Conservation (phyloP, 2,113 vertebrate genomes). For the Hemichromis elongatus region DNA sequence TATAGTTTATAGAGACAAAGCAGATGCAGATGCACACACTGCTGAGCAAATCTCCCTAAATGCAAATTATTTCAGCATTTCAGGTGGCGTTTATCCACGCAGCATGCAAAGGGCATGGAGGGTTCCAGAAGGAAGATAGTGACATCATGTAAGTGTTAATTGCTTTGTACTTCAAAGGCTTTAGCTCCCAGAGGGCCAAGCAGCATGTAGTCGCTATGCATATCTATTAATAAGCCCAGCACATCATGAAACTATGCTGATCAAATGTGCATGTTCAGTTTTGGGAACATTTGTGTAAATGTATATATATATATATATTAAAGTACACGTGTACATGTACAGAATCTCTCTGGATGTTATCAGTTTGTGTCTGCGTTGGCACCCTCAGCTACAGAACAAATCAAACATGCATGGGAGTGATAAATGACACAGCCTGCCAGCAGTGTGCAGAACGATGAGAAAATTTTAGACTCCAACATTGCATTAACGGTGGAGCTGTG, state of each 20-base stretch:
- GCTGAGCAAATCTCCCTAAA: neutral
- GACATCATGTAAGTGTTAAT: constrained; percentile 62
- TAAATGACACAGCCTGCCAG: constrained; percentile 26
- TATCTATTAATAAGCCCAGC: constrained; percentile 50
- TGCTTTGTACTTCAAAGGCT: constrained; percentile 70
- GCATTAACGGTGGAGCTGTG: neutral
- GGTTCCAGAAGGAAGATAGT: constrained; percentile 20
- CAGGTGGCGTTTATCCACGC: neutral
- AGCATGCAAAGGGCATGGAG: neutral
- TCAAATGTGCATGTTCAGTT: constrained; percentile 18
- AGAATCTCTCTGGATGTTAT: neutral
- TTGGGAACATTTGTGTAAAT: neutral
- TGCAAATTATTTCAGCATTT: neutral
- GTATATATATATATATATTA: neutral
- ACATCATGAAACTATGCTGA: constrained; percentile 38
- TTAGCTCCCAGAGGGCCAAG: constrained; percentile 38
- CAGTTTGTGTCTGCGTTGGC: neutral
- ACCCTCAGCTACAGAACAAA: neutral
- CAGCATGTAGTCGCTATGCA: constrained; percentile 26
- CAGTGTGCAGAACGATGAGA: constrained; percentile 4
- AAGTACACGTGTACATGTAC: neutral
- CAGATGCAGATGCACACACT: neutral
- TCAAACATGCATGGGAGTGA: constrained; percentile 45
- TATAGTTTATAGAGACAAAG: neutral
- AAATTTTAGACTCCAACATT: constrained; percentile 26